Percentiles rank a stretch among this genome's conserved stretches.
These are phyloP conservation scores for Clepsis dumicolana DNA, from an alignment of 2,888 invertebrate genomes.

Conservation along the genomic window DNA sequence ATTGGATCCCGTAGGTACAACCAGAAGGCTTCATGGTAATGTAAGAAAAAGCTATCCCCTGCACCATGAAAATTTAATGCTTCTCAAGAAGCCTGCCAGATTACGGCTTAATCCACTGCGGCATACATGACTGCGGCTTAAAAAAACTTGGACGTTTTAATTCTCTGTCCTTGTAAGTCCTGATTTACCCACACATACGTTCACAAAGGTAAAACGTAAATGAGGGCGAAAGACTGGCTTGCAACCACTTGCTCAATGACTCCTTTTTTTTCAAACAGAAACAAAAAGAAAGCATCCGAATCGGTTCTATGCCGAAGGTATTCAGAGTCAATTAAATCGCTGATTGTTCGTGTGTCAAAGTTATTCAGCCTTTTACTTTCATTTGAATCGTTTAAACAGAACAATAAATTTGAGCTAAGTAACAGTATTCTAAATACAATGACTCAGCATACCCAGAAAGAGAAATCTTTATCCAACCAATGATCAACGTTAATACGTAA, in stretches of 20 bases:
- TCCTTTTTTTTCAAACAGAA: not conserved
- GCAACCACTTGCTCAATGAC: not conserved
- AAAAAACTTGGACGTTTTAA: conserved; percentile 44
- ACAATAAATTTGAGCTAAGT: not conserved
- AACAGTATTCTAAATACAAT: not conserved
- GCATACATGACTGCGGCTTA: conserved; percentile 54
- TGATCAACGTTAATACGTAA: conserved; percentile 13
- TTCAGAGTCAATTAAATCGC: not conserved
- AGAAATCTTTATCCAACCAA: not conserved
- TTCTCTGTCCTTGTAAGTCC: conserved; percentile 1
- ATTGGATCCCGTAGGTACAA: conserved; percentile 57
- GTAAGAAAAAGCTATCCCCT: conserved; percentile 63
- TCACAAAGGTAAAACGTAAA: too few relatives aligned
- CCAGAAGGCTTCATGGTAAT: conserved; percentile 64
- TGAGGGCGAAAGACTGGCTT: not conserved
- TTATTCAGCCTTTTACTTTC: too few relatives aligned
- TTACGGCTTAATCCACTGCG: conserved; percentile 64
- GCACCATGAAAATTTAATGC: conserved; percentile 66
- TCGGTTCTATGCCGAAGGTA: not conserved
- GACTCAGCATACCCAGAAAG: not conserved
- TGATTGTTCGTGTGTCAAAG: not conserved
- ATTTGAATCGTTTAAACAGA: not conserved
- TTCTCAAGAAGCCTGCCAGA: conserved; percentile 72
- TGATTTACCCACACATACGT: conserved; percentile 1
- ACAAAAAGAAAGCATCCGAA: not conserved